Evolutionary conservation across 2,113 vertebrate species (phyloP).

Genomic region (Perca schrenkii): DNA sequence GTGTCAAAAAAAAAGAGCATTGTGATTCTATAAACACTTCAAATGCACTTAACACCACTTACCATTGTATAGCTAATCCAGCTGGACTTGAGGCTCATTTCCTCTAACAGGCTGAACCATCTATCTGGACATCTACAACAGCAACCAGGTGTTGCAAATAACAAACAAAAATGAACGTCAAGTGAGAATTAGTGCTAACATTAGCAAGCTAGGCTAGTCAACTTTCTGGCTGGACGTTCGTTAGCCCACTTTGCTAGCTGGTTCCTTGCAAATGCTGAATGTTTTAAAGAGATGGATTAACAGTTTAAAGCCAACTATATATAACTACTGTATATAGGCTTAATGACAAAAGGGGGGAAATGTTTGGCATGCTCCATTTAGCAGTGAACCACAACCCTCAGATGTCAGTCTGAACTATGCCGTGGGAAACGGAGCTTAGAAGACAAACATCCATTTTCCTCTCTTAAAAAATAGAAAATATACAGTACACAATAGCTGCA

Average conservation of each 20-base stretch:
- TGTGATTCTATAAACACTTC: conserved; percentile 7
- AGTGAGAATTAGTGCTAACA: too few species aligned
- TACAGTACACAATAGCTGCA: not conserved
- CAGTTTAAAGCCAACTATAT: not conserved
- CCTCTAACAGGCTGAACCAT: too few species aligned
- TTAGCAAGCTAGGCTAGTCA: too few species aligned
- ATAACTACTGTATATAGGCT: not conserved
- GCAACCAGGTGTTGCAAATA: not conserved
- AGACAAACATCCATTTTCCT: not conserved
- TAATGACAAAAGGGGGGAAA: too few species aligned
- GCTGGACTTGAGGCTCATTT: not conserved
- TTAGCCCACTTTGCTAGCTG: too few species aligned
- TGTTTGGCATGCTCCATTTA: not conserved
- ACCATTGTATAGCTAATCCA: not conserved
- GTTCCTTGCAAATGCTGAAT: not conserved
- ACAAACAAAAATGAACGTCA: too few species aligned
- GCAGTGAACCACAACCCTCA: not conserved
- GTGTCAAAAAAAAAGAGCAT: not conserved
- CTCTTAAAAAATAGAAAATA: not conserved
- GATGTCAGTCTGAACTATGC: not conserved
- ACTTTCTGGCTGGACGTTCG: too few species aligned
- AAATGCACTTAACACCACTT: conserved; percentile 1
- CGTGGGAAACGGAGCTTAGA: not conserved
- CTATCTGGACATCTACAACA: not conserved
- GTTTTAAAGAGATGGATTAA: not conserved